Conservation (phyloP, 2,888 invertebrate species). For the Sisyra nigra region DNA sequence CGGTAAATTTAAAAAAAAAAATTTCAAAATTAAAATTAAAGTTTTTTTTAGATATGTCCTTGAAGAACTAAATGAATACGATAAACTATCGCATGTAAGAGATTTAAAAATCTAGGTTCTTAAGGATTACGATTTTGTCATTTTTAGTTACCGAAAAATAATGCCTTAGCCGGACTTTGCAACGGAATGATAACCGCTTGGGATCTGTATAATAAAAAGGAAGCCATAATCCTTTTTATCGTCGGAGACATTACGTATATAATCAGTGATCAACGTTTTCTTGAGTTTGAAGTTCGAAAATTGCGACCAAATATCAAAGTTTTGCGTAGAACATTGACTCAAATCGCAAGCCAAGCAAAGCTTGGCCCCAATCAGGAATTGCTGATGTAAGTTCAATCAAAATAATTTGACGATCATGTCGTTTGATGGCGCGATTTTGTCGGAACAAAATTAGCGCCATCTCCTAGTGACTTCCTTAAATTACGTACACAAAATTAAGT, state of each 20-base stretch:
- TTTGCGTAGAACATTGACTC: slow-evolving; percentile 56
- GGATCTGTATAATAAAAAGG: slow-evolving; percentile 55
- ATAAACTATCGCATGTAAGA: slow-evolving; percentile 54
- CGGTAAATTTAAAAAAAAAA: slow-evolving; percentile 37
- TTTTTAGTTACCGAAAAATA: slow-evolving; percentile 67
- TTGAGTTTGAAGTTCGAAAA: slow-evolving; percentile 75
- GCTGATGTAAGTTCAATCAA: slow-evolving; percentile 41
- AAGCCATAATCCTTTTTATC: slow-evolving; percentile 69
- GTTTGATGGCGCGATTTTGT: too few relatives aligned
- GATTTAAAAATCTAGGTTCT: neutral
- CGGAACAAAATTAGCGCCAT: too few relatives aligned
- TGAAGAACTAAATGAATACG: slow-evolving; percentile 49
- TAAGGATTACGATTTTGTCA: neutral
- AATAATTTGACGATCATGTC: too few relatives aligned
- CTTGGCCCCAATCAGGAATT: slow-evolving; percentile 50
- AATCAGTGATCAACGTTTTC: slow-evolving; percentile 85
- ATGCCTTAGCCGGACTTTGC: slow-evolving; percentile 64
- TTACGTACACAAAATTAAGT: too few relatives aligned
- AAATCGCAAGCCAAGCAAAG: slow-evolving; percentile 43
- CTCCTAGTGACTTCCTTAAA: too few relatives aligned
- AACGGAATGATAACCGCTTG: slow-evolving; percentile 74
- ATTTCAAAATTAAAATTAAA: neutral
- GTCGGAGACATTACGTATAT: slow-evolving; percentile 82
- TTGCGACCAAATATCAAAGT: slow-evolving; percentile 56
- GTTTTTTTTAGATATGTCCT: slow-evolving; percentile 50